phyloP scores from a whole-genome alignment of 2,888 invertebrate genomes.

The Acanthosepion lycidas region DNA sequence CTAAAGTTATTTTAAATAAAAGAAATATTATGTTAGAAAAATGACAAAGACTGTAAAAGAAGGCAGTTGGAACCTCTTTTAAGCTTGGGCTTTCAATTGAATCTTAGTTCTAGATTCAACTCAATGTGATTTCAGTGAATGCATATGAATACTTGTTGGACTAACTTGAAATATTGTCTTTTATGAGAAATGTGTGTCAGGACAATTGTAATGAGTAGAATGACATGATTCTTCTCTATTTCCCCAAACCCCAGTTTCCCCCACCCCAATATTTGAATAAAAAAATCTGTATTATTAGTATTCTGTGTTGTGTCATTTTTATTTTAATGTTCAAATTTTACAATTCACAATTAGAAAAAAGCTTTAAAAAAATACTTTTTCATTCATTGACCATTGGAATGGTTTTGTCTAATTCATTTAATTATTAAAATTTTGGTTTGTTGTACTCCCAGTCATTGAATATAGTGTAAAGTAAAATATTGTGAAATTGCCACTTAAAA shows the following conservation, averaged over 20 bases:
- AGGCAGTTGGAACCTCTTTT: conserved; percentile 16
- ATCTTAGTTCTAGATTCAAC: conserved; percentile 5
- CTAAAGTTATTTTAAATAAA: not conserved
- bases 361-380: no score
- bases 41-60: conserved; percentile 14
- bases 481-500: no score
- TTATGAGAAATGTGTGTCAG: not conserved
- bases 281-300: conserved; percentile 11
- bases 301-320: not conserved
- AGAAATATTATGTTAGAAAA: not conserved
- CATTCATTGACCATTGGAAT: no score
- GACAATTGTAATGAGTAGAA: conserved; percentile 7
- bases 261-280: not conserved
- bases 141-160: not conserved
- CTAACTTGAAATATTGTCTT: conserved; percentile 11
- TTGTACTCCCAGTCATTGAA: no score
- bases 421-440: no score
- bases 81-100: conserved; percentile 15
- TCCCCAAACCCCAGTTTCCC: not conserved
- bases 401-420: no score
- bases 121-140: conserved; percentile 8
- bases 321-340: not conserved
- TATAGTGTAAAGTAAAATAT: no score
- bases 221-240: not conserved
- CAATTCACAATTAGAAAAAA: no score